Evolutionary conservation across 2,888 invertebrate genomes (phyloP).

Genomic region (Homarus gammarus): DNA sequence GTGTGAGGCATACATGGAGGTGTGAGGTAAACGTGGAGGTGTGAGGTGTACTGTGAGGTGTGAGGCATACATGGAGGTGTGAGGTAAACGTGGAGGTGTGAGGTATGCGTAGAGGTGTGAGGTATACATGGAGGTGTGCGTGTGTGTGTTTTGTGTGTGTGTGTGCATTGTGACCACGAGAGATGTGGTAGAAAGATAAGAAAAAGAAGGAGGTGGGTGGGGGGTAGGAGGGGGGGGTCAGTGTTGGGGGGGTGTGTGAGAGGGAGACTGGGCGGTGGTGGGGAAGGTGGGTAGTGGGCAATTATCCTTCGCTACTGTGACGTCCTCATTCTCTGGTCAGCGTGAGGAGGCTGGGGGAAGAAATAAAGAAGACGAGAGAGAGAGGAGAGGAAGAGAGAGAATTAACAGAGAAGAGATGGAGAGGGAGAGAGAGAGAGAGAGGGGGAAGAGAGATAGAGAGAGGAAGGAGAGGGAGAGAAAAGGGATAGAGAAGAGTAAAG

Average conservation of each 20-base stretch:
- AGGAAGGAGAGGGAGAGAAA: too few relatives aligned
- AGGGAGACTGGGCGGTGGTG: neutral
- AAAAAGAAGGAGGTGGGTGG: neutral
- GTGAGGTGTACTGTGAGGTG: neutral
- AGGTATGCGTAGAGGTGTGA: neutral
- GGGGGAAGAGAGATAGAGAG: too few relatives aligned
- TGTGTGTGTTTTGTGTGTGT: slow-evolving; percentile 28
- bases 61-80: neutral
- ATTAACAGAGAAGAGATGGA: too few relatives aligned
- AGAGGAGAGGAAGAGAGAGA: too few relatives aligned
- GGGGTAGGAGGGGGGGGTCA: neutral
- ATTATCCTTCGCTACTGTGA: too few relatives aligned
- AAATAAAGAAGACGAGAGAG: neutral
- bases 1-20: neutral
- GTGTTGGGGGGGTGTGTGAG: neutral
- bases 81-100: neutral
- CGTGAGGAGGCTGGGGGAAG: too few relatives aligned
- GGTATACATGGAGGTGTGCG: neutral
- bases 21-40: neutral
- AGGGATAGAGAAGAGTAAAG: too few relatives aligned
- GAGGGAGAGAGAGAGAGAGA: too few relatives aligned
- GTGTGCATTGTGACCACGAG: neutral
- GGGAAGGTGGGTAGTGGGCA: neutral
- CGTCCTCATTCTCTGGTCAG: too few relatives aligned
- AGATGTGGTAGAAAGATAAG: too few relatives aligned